phyloP scores from a whole-genome alignment of 2,113 vertebrate genomes.

The Sus scrofa region T2T-Sscrofa CM000820.6:85650501-85651000 shows the following conservation, averaged over 20 bases:
- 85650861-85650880: no score
- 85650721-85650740: background rate
- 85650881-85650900: no score
- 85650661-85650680: background rate
- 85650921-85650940: background rate
- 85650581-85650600: background rate
- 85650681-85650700: background rate
- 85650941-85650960: background rate
- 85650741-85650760: background rate
- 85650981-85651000: background rate
- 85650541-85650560: background rate
- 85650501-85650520: background rate
- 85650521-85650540: background rate
- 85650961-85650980: background rate
- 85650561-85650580: background rate
- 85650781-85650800: no score
- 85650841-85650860: no score
- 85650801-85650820: no score
- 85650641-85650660: background rate
- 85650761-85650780: no score
- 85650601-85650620: background rate
- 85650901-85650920: background rate
- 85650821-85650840: no score
- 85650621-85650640: background rate
- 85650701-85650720: background rate